Conservation (phyloP, 2,113 vertebrate genomes). For the Silurus meridionalis region DNA sequence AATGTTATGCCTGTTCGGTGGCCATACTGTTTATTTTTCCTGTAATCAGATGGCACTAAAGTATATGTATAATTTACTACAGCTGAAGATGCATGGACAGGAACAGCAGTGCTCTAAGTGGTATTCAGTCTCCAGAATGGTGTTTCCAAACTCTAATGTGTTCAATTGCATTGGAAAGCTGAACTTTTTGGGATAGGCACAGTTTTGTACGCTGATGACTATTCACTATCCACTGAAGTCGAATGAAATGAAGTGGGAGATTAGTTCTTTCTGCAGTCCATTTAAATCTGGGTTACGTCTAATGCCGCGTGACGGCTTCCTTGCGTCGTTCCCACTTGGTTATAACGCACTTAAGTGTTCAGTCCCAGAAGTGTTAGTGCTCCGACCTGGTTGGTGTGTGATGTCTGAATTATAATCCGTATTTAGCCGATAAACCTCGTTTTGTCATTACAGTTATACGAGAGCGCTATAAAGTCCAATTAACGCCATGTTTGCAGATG, state of each 20-base stretch:
- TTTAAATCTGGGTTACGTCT: slow-evolving; percentile 63
- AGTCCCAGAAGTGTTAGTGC: neutral
- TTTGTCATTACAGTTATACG: slow-evolving; percentile 37
- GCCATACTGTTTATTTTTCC: neutral
- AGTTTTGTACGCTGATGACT: slow-evolving; percentile 70
- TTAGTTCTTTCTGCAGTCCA: slow-evolving; percentile 71
- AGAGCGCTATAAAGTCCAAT: slow-evolving; percentile 35
- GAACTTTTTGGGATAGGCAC: slow-evolving; percentile 65
- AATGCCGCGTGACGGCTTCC: slow-evolving; percentile 61
- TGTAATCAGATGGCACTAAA: neutral
- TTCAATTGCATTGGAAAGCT: slow-evolving; percentile 66
- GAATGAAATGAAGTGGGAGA: slow-evolving; percentile 72
- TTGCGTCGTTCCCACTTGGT: neutral
- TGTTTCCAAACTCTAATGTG: slow-evolving; percentile 64
- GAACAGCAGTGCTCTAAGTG: slow-evolving; percentile 59
- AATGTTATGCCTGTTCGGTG: no score
- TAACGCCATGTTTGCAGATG: slow-evolving; percentile 7
- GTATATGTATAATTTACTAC: neutral
- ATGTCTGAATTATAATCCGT: slow-evolving; percentile 21
- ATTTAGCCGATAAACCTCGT: slow-evolving; percentile 31
- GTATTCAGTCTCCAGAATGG: slow-evolving; percentile 60
- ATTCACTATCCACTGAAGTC: slow-evolving; percentile 75
- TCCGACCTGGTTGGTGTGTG: neutral
- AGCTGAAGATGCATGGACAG: slow-evolving; percentile 47
- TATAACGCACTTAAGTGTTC: neutral